Conservation (phyloP, 2,888 invertebrate species). For the Pristionchus entomophagus region DNA sequence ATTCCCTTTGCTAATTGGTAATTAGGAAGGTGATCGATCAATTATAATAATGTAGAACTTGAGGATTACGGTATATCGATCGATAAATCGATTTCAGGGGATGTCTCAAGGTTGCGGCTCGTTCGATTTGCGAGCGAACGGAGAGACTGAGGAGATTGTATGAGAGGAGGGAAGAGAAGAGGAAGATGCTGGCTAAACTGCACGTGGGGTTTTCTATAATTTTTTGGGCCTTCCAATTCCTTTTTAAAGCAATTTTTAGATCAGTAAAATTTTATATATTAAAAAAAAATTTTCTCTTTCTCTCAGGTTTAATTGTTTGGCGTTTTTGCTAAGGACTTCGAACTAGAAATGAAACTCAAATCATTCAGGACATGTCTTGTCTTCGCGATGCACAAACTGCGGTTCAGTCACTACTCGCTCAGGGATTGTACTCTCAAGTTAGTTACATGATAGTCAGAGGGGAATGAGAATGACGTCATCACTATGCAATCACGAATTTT, state of each 20-base stretch:
- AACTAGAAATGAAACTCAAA: too few species aligned
- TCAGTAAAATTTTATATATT: too few species aligned
- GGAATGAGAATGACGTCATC: not conserved
- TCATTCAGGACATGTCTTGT: conserved; percentile 70
- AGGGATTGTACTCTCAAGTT: conserved; percentile 89
- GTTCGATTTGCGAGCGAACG: conserved; percentile 61
- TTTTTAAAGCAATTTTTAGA: too few species aligned
- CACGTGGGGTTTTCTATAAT: conserved; percentile 50
- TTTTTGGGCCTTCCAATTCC: too few species aligned
- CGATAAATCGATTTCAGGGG: too few species aligned
- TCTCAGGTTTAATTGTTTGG: too few species aligned
- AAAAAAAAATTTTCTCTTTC: too few species aligned
- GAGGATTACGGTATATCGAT: too few species aligned
- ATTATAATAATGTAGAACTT: too few species aligned
- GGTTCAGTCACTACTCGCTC: conserved; percentile 92
- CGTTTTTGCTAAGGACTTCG: too few species aligned
- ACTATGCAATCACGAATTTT: not conserved
- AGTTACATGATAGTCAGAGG: not conserved
- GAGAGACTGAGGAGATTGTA: conserved; percentile 64
- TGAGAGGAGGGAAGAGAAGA: conserved; percentile 62
- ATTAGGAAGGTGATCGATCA: too few species aligned
- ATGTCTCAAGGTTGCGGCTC: conserved; percentile 49
- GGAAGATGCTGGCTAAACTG: conserved; percentile 62
- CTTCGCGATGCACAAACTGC: conserved; percentile 92
- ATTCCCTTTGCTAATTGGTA: too few species aligned